These are phyloP conservation scores for Poeciliopsis occidentalis DNA, from an alignment of 2,113 vertebrate species.

Conservation along the genomic window DNA sequence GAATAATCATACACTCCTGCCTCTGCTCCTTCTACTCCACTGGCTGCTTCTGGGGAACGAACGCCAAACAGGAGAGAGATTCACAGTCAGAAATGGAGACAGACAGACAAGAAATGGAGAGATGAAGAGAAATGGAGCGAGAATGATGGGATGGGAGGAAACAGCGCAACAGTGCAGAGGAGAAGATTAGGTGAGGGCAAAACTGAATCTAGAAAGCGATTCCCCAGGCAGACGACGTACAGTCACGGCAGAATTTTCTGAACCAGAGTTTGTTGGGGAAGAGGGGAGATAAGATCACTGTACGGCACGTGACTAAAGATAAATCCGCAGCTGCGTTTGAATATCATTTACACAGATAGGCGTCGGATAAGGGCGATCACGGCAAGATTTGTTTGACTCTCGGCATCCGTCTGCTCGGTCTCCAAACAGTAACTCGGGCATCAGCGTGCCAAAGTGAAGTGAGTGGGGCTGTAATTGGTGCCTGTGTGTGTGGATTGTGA, in stretches of 20 bases:
- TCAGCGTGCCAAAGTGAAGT: conserved; percentile 19
- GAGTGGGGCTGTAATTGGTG: conserved; percentile 22
- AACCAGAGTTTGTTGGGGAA: conserved; percentile 39
- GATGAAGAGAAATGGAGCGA: conserved; percentile 58
- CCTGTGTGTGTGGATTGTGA: conserved; percentile 21
- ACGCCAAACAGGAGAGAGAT: conserved; percentile 14
- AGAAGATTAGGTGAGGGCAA: conserved; percentile 56
- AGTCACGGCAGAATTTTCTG: conserved; percentile 39
- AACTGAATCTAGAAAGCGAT: conserved; percentile 59
- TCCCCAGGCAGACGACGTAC: conserved; percentile 28
- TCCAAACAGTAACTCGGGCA: conserved; percentile 12
- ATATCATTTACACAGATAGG: conserved; percentile 28
- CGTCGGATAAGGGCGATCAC: conserved; percentile 18
- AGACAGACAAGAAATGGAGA: conserved; percentile 29
- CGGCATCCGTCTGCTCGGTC: conserved; percentile 1
- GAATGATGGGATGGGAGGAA: conserved; percentile 60
- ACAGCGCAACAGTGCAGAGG: conserved; percentile 38
- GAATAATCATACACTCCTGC: conserved; percentile 59
- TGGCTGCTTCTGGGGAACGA: conserved; percentile 39
- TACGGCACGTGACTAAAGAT: conserved; percentile 51
- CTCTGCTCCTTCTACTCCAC: conserved; percentile 37
- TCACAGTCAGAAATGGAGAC: conserved; percentile 36
- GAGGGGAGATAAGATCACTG: conserved; percentile 29
- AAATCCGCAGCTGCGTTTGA: conserved; percentile 26
- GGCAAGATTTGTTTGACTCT: conserved; percentile 30